Evolutionary conservation across 2,888 invertebrate genomes (phyloP), one percentile per base, ranked within the genome.

Genomic region (Chloromyia formosa): DNA sequence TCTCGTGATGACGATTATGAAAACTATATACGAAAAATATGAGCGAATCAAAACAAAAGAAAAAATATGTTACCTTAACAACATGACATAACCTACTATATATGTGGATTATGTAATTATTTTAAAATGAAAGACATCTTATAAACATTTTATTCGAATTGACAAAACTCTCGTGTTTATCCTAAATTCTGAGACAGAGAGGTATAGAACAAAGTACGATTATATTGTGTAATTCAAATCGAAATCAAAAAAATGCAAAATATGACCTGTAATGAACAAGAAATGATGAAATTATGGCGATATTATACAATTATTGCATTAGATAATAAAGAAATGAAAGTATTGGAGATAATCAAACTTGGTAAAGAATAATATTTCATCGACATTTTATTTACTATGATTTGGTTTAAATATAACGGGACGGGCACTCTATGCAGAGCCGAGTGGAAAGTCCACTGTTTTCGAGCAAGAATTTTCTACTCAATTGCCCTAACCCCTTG

Each of bases 281-380:
- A 66, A 66, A 7, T 22, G 54, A 53, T 56, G n/a, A 60, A 20
- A 35, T 9, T 54, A 56, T 71, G 71, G 58, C 71, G 58, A 40
- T 40, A 71, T 58, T 71, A 42, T 64, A 49, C n/a, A 62, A 16
- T 62, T 69, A 71, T 71, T 71, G 18, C 27, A 71, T 54, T 69
- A 54, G 66, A 66, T 35, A 61, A 40, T 64, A 64, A 40, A 66
- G 18, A 49, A 5, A 35, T 35, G 27, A 35, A 35, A 35, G 7
- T n/a, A n/a, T n/a, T 35, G 71, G 56, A 23, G 56, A 14, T 71
- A 71, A 71, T 40, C 71, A 56, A 53, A 56, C 18, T 56, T 18
- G 35, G 22, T 22, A 69, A 58, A 54, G 18, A 71, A 58, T 71
- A 0, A 9, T 66, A 49, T 12, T 16, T 12, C 7, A 10, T 56